Base-by-base conservation (phyloP, 2,797 vertebrate genomes). In the Anguilla megastoma region DNA sequence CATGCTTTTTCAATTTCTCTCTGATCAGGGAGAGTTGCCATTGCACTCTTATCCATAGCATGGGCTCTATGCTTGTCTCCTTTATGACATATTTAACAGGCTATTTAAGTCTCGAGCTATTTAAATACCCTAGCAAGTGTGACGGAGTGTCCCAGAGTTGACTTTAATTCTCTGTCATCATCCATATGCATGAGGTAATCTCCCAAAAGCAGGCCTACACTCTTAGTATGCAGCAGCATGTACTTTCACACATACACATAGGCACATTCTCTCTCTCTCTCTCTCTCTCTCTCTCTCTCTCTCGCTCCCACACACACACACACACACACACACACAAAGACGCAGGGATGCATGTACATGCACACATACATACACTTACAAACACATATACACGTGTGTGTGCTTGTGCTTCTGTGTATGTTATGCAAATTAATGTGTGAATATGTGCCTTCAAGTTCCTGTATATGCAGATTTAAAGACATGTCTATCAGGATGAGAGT, bases 101-200 rank as follows among this genome's bases (percentile, higher is more conserved):
- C 36, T 63, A 63, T 85, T 30, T 41, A 8, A n/a, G 58, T 58
- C 84, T 33, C 18, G 8, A 45, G 52, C 84, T 85, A n/a, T 85
- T 85, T 54, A 50, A 85, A 36, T 16, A 85, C n/a, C 33, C 8
- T 14, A 33, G 27, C 60, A 58, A 63, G 30, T 63, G 54, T 60
- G 30, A 85, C 54, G 7, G 27, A 63, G 30, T 33, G 30, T 41
- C 56, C 18, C 33, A 60, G 30, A 85, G 56, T 58, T 21, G 56
- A 63, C 33, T 85, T 36, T 60, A 85, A 85, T 85, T 85, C 33
- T 66, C 36, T 24, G 2, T 60, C 27, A 33, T 85, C 56, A 85
- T 85, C 54, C 84, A 66, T 85, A 85, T 85, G 56, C 52, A 85
- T 85, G 52, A 66, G 30, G 84, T 36, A 45, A 85, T 58, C 56